Percentiles rank a stretch among this genome's conserved stretches.
Evolutionary conservation across 1,140 invertebrate genomes (phyloP).

Genomic region (Eumaeus atala): DNA sequence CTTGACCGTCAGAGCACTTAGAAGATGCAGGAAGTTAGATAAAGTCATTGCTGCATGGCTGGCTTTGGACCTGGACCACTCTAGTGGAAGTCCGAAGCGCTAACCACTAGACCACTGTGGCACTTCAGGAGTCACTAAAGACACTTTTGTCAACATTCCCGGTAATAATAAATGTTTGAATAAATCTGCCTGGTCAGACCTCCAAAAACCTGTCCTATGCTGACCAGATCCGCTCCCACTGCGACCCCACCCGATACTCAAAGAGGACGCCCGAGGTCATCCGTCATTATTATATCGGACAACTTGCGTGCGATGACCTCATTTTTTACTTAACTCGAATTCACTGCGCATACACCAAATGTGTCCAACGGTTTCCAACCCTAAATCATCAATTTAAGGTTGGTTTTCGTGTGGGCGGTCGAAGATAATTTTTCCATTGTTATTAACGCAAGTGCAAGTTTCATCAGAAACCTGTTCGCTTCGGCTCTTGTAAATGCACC

Average conservation of each 20-base stretch:
- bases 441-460: constrained; percentile 24
- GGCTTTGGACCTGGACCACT: too few relatives aligned
- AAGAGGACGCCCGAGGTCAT: constrained; percentile 42
- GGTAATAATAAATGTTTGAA: too few relatives aligned
- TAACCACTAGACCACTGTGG: too few relatives aligned
- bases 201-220: neutral
- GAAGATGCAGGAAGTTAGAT: too few relatives aligned
- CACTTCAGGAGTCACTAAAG: too few relatives aligned
- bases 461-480: constrained; percentile 22
- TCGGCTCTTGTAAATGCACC: too few relatives aligned
- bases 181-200: neutral
- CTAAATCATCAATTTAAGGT: constrained; percentile 12
- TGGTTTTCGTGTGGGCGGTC: constrained; percentile 7
- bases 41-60: too few relatives aligned
- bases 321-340: constrained; percentile 39
- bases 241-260: constrained; percentile 19
- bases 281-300: constrained; percentile 54
- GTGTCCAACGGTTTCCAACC: constrained; percentile 15
- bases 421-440: constrained; percentile 21
- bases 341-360: constrained; percentile 21
- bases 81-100: too few relatives aligned
- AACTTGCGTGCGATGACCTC: constrained; percentile 40
- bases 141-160: too few relatives aligned
- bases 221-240: constrained; percentile 23
- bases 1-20: too few relatives aligned